A percentile compares a stretch with the other conserved stretches of the same genome.
phyloP scores from a whole-genome alignment of 2,888 invertebrate species.

The Plagodis dolabraria region DNA sequence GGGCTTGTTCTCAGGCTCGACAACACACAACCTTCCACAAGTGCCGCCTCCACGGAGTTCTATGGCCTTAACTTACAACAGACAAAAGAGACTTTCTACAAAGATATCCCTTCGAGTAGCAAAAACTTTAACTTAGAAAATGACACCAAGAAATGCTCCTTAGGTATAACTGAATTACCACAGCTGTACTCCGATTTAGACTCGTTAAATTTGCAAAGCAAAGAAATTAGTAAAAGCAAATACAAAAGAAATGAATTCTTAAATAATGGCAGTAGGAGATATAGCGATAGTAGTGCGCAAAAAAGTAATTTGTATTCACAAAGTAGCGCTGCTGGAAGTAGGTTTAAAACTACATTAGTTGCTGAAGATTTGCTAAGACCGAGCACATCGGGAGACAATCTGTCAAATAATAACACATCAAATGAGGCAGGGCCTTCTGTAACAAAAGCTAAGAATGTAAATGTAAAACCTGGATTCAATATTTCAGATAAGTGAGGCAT shows the following conservation, averaged over 20 bases:
- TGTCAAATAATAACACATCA: slow-evolving; percentile 49
- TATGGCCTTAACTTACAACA: slow-evolving; percentile 68
- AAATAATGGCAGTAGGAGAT: slow-evolving; percentile 70
- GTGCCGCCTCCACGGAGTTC: slow-evolving; percentile 55
- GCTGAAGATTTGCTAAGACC: slow-evolving; percentile 61
- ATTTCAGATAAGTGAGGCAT: slow-evolving; percentile 47
- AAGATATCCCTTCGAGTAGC: slow-evolving; percentile 75
- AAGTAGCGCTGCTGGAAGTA: slow-evolving; percentile 54
- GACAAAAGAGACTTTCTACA: slow-evolving; percentile 69
- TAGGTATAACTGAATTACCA: slow-evolving; percentile 51
- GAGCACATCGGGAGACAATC: slow-evolving; percentile 55
- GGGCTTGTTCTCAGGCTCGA: slow-evolving; percentile 43
- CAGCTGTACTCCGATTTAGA: slow-evolving; percentile 55
- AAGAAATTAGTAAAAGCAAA: slow-evolving; percentile 57
- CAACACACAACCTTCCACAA: slow-evolving; percentile 55
- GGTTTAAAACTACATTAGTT: slow-evolving; percentile 75
- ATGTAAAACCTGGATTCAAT: slow-evolving; percentile 69
- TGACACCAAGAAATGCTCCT: slow-evolving; percentile 59
- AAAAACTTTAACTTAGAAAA: slow-evolving; percentile 70
- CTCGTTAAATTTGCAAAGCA: slow-evolving; percentile 59
- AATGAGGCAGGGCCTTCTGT: slow-evolving; percentile 54
- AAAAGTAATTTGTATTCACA: slow-evolving; percentile 57
- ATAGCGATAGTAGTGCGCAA: slow-evolving; percentile 71
- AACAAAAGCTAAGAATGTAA: slow-evolving; percentile 65
- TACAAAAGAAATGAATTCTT: slow-evolving; percentile 59